Base-by-base conservation (phyloP, 2,888 invertebrate genomes). In the Acleris sparsana region DNA sequence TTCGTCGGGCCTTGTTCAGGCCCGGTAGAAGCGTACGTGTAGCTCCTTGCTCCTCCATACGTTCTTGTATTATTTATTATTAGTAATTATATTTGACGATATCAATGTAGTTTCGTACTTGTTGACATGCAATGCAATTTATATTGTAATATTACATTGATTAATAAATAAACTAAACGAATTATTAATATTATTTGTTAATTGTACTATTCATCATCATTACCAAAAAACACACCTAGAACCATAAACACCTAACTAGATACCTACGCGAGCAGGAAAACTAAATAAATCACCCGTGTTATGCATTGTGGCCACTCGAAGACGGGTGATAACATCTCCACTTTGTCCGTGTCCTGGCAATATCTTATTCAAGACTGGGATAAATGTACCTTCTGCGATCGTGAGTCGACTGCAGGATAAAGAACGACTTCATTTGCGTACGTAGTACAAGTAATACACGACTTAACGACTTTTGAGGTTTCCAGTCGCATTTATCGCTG, bases 261-360 rank as follows among this genome's bases (percentile, higher is more conserved):
- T 58, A 53, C 48, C 18, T 20, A 51, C 60, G 51, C 25, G 44
- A 22, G 17, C 60, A 29, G 53, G 46, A 33, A 46, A 39, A 64
- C 56, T 65, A 65, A 65, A 61, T 65, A 65, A 65, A 61, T 61
- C 62, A 66, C 46, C 52, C 33, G 44, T 46, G 53, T 66, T 66
- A 65, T 65, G 66, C 66, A 53, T 56, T 57, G 65, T 69, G 65
- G 62, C 64, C 55, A 66, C 59, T 62, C 67, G 60, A 64, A 63
- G 66, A 63, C 55, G 61, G 46, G 68, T 64, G 83, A 85, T 84
- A 83, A 79, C 77, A 83, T 84, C 80, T 68, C 69, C 74, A 73
- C 78, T 84, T 82, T 84, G 82, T 85, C 60, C 75, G 71, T 77
- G 83, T 82, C 83, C 70, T 62, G 69, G 63, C 70, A 63, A 72